phyloP scores from a whole-genome alignment of 1,140 invertebrate genomes.

The Drosophila malerkotliana region DNA sequence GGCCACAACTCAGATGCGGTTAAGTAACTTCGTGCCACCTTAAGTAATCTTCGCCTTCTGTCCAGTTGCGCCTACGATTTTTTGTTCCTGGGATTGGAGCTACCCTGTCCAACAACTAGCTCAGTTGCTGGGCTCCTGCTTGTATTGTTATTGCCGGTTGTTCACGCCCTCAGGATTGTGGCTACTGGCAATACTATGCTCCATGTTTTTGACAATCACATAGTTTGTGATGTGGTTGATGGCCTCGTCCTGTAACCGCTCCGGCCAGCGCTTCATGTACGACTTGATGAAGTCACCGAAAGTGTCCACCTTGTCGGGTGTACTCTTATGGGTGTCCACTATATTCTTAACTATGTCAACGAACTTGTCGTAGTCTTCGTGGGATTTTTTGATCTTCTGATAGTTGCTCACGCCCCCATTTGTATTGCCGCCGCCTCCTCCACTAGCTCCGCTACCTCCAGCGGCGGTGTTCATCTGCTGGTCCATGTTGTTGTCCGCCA shows the following conservation, averaged over 20 bases:
- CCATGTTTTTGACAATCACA: slow-evolving; percentile 83
- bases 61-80: slow-evolving; percentile 15
- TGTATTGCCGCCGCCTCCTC: slow-evolving; percentile 66
- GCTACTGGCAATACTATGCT: slow-evolving; percentile 72
- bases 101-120: slow-evolving; percentile 69
- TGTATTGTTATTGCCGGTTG: slow-evolving; percentile 80
- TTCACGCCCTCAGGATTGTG: slow-evolving; percentile 74
- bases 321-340: slow-evolving; percentile 78
- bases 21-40: slow-evolving; percentile 72
- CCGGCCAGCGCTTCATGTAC: slow-evolving; percentile 81
- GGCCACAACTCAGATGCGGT: slow-evolving; percentile 60
- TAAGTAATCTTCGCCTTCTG: slow-evolving; percentile 57
- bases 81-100: slow-evolving; percentile 54
- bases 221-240: slow-evolving; percentile 83
- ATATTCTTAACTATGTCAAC: slow-evolving; percentile 83
- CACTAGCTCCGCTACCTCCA: slow-evolving; percentile 60
- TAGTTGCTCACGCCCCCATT: slow-evolving; percentile 79
- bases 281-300: slow-evolving; percentile 82
- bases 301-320: slow-evolving; percentile 79
- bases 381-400: slow-evolving; percentile 81
- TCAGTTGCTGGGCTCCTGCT: slow-evolving; percentile 80
- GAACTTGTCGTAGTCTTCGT: slow-evolving; percentile 82
- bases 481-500: slow-evolving; percentile 77
- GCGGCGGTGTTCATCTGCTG: slow-evolving; percentile 70
- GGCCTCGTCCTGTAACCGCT: slow-evolving; percentile 80